These are phyloP conservation scores for Anagrus nilaparvatae DNA, from an alignment of 1,140 invertebrate species.

Conservation along the genomic window DNA sequence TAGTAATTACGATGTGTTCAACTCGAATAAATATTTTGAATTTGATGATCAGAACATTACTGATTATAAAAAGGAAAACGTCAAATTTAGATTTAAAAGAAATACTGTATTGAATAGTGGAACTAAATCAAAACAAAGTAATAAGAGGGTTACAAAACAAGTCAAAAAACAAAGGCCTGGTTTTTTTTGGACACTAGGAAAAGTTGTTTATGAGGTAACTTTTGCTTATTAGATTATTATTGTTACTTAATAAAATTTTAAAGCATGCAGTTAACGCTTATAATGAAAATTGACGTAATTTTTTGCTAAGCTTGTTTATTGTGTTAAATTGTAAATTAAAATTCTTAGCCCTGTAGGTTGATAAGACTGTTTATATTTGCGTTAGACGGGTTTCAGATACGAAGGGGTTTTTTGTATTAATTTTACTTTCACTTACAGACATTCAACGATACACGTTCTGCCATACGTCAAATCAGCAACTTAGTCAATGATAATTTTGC, in stretches of 20 bases:
- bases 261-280: too few relatives aligned
- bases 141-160: conserved; percentile 27
- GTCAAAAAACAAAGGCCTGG: conserved; percentile 34
- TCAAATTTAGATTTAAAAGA: too few relatives aligned
- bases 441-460: conserved; percentile 39
- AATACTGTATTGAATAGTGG: too few relatives aligned
- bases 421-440: conserved; percentile 34
- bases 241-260: not conserved
- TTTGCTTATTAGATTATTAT: conserved; percentile 13
- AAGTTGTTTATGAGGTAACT: conserved; percentile 38
- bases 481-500: conserved; percentile 32
- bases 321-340: too few relatives aligned
- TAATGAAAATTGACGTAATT: too few relatives aligned
- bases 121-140: too few relatives aligned
- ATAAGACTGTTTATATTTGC: not conserved
- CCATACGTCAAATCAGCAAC: conserved; percentile 34
- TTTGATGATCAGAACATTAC: too few relatives aligned
- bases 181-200: conserved; percentile 42
- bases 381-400: not conserved
- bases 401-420: too few relatives aligned
- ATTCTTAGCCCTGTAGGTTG: not conserved
- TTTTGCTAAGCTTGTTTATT: too few relatives aligned
- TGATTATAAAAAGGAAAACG: too few relatives aligned
- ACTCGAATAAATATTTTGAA: too few relatives aligned
- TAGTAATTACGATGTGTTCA: too few relatives aligned